Evolutionary conservation across 2,888 invertebrate species (phyloP).

Genomic region (Philhelius pedissequus): DNA sequence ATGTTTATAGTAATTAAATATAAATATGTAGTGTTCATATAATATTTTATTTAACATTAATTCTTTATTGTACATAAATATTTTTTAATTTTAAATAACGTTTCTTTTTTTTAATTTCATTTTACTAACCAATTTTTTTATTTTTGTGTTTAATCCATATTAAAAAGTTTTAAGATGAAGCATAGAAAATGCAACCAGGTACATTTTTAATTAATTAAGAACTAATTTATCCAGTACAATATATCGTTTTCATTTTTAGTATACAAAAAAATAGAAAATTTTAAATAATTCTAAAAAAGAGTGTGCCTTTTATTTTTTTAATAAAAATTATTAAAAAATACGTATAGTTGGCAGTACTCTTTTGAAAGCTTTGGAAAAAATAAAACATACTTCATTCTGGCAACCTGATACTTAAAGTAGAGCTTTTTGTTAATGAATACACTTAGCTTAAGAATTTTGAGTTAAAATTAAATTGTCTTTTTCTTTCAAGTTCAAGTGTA

Average conservation of each 20-base stretch:
- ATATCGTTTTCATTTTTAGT: background rate
- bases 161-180: constrained; percentile 15
- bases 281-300: background rate
- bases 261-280: background rate
- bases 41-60: background rate
- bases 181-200: constrained; percentile 51
- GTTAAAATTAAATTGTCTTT: no score
- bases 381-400: background rate
- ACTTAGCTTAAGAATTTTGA: no score
- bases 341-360: background rate
- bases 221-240: background rate
- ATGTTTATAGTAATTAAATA: background rate
- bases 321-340: background rate
- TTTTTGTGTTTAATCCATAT: background rate
- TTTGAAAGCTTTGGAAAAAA: background rate
- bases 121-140: constrained; percentile 2
- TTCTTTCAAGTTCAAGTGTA: background rate
- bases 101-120: background rate
- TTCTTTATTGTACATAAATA: background rate
- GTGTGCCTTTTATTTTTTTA: background rate
- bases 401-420: background rate
- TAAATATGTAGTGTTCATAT: background rate
- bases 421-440: background rate
- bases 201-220: constrained; percentile 4
- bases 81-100: background rate